Evolutionary conservation across 2,888 invertebrate genomes (phyloP), one percentile per base, ranked within the genome.

Genomic region (Hyppa rectilinea): DNA sequence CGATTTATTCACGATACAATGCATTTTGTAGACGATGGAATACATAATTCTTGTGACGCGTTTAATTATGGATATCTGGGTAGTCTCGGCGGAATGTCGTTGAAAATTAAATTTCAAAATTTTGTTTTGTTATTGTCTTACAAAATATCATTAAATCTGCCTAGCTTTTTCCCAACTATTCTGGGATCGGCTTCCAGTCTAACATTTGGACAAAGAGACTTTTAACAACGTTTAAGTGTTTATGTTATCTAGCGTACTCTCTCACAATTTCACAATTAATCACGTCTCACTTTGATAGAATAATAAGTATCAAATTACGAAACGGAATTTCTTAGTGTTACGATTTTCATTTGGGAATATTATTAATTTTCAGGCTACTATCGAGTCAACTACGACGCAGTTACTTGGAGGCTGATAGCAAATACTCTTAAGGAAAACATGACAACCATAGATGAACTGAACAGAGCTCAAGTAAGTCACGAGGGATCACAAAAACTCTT

Each of bases 351-450:
- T 49, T 29, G 7, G 14, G 7, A 29, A 50, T 50, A 2, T 36
- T 58, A n/a, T 4, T 20, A 45, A 26, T 38, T 91, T 92, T 34
- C 89, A 97, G 97, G 96, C 10, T 97, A 95, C 80, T 97, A 96
- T 79, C 92, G 97, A 50, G 97, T 97, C 0, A 97, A 97, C 83
- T 97, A 97, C 71, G 96, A 97, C 36, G 55, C 78, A 0, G 83
- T 87, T 0, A 96, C 96, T 14, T 97, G 97, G 97, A 85, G 86
- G 17, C 86, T 95, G 0, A 96, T 97, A 29, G 96, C 96, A 0
- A 85, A 92, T 2, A 93, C 94, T 14, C 88, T 97, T 45, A 93
- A 91, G 40, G 90, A 88, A 26, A 81, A 93, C 4, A 93, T 95
- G 50, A 70, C 71, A 17, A 56, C 86, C 6, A 94, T 96, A 34